Evolutionary conservation across 2,797 vertebrate genomes (phyloP), one percentile per base, ranked within the genome.

Genomic region (Novumbra hubbsi): DNA sequence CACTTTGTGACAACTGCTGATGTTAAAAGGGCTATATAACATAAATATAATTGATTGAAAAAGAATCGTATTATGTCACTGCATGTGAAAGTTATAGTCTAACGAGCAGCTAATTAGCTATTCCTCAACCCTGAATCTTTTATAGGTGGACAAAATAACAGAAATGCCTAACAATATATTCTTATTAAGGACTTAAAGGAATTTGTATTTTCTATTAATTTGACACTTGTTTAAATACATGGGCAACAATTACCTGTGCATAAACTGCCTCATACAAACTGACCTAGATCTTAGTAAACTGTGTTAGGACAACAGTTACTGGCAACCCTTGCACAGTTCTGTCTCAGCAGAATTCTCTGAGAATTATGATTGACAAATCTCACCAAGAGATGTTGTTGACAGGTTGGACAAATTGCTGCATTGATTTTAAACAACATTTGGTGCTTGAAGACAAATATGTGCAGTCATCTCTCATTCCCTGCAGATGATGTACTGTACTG

Each of bases 381-480:
- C 6, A n/a, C 38, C 38, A 24, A 48, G 67, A 70, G n/a, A 50
- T 14, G 19, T 14, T 70, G 48, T 52, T 50, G 27, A n/a, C 17
- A 24, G 1, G 72, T 16, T 57, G 70, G 38, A 34, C 45, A 38
- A 70, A 48, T 70, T 63, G 30, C 0, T 5, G 24, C 32, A 28
- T 5, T 71, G 57, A 69, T 63, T 78, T 80, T 7, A 73, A 69
- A 50, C 27, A 15, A 19, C 68, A 50, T 48, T 30, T 16, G 24
- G 8, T 19, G 68, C 16, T 12, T 52, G 16, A 16, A 70, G 45
- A 63, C 62, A 57, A 72, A 62, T 63, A 24, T 12, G n/a, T 68
- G 17, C 55, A 1, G 49, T 55, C 19, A 16, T 21, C 73, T 79
- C 80, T 78, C 70, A 69, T 66, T 81, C 84, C 45, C 45, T 30